Evolutionary conservation across 2,797 vertebrate genomes (phyloP).

Genomic region (Poeciliopsis gracilis): DNA sequence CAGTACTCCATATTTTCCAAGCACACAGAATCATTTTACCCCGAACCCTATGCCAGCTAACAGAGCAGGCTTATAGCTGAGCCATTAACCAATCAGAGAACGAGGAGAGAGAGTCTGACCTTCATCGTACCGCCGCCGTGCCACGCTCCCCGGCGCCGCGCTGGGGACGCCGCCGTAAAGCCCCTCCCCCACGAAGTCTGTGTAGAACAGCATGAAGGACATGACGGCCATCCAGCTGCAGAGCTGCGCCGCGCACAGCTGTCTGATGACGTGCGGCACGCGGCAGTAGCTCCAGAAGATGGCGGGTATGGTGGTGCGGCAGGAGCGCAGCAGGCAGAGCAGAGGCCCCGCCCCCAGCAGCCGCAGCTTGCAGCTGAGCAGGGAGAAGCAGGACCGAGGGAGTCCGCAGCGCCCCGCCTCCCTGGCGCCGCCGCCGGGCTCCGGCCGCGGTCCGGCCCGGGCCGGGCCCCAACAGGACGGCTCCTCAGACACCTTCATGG

Average conservation of each 20-base stretch:
- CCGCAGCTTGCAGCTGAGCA: conserved; percentile 74
- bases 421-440: conserved; percentile 24
- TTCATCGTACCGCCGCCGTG: conserved; percentile 82
- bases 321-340: conserved; percentile 79
- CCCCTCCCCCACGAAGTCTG: conserved; percentile 85
- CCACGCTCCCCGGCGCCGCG: conserved; percentile 74
- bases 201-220: conserved; percentile 88
- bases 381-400: conserved; percentile 74
- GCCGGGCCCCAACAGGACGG: conserved; percentile 35
- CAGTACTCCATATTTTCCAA: too few species aligned
- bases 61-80: too few species aligned
- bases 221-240: conserved; percentile 87
- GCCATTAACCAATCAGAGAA: neutral
- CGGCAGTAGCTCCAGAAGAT: conserved; percentile 85
- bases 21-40: too few species aligned
- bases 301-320: conserved; percentile 80
- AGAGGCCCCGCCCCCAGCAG: conserved; percentile 72
- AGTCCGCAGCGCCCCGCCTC: conserved; percentile 55
- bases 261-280: conserved; percentile 80
- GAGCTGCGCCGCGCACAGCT: conserved; percentile 83
- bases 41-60: too few species aligned
- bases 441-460: conserved; percentile 42
- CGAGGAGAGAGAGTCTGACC: conserved; percentile 65
- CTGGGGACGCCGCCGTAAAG: conserved; percentile 83
- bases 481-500: conserved; percentile 83